Evolutionary conservation across 37 sponge, comb jelly and placozoan genomes (phyloP).

Genomic region (Theonella swinhoei): DNA sequence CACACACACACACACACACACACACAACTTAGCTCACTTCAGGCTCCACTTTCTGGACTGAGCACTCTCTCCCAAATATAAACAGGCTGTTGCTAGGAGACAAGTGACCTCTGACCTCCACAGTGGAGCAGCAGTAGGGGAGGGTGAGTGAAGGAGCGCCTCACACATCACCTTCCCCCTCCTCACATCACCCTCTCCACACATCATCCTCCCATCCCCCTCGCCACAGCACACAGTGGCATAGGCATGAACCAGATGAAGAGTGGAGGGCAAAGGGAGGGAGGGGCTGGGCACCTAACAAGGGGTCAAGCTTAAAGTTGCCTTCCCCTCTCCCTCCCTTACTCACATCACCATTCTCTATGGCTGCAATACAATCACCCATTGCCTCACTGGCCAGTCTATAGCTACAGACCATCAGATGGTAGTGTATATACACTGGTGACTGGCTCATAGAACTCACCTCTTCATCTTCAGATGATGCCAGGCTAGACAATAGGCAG

Average conservation of each 20-base stretch:
- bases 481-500: background rate
- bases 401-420: background rate
- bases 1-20: too few relatives aligned
- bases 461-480: background rate
- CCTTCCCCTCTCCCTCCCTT: too few relatives aligned
- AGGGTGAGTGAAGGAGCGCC: background rate
- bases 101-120: background rate
- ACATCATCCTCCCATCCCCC: background rate
- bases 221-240: too few relatives aligned
- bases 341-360: background rate
- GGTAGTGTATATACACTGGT: too few relatives aligned
- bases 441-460: background rate
- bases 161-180: background rate
- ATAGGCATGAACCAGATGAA: background rate
- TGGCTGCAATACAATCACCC: background rate
- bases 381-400: background rate
- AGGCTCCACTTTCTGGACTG: background rate
- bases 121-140: background rate
- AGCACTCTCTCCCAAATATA: background rate
- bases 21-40: too few relatives aligned
- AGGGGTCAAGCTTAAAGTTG: too few relatives aligned
- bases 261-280: background rate
- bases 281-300: background rate
- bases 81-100: background rate
- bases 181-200: background rate